A percentile compares a stretch with the other conserved stretches of the same genome.
Evolutionary conservation across 2,113 vertebrate species (phyloP).

Genomic region (Tachysurus vachellii): DNA sequence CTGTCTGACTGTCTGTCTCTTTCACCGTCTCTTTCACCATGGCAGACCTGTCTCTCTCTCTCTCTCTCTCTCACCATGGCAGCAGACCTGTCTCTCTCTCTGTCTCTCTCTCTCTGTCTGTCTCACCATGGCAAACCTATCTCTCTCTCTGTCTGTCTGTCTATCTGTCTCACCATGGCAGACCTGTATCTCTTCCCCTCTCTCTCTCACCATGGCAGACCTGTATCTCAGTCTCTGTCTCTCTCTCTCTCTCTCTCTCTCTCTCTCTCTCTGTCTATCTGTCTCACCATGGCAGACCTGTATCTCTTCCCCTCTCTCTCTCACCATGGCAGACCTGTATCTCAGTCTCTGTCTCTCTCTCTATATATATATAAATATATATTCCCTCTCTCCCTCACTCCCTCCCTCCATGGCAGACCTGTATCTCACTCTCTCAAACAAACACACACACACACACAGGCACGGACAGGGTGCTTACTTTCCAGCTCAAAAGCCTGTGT

Average conservation of each 20-base stretch:
- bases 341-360: too few relatives aligned
- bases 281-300: constrained; percentile 59
- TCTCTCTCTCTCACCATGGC: too few relatives aligned
- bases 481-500: constrained; percentile 31
- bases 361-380: too few relatives aligned
- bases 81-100: too few relatives aligned
- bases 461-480: constrained; percentile 7
- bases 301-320: neutral
- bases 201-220: too few relatives aligned
- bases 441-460: neutral
- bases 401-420: constrained; percentile 59
- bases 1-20: constrained; percentile 53
- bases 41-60: constrained; percentile 37
- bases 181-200: constrained; percentile 29
- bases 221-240: too few relatives aligned
- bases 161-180: constrained; percentile 61
- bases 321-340: too few relatives aligned
- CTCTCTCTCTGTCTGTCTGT: constrained; percentile 31
- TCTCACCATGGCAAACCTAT: too few relatives aligned
- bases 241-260: too few relatives aligned
- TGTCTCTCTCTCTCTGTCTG: too few relatives aligned
- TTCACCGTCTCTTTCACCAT: constrained; percentile 47
- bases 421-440: neutral
- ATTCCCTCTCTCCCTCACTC: neutral
- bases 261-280: constrained; percentile 45